phyloP scores from a whole-genome alignment of 2,888 invertebrate genomes.

The Nomada fucata region DNA sequence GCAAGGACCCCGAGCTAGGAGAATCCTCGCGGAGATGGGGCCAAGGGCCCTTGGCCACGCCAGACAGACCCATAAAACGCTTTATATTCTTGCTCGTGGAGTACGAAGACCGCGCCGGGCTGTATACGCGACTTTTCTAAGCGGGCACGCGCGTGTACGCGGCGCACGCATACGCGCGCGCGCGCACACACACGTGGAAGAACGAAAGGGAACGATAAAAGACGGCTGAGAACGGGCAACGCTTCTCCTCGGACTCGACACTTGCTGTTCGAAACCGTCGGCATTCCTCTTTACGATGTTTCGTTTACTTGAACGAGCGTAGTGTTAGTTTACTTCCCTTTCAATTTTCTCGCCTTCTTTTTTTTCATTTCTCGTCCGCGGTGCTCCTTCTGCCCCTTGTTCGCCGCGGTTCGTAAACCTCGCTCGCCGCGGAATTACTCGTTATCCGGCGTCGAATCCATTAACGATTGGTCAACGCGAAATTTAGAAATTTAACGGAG shows the following conservation, averaged over 20 bases:
- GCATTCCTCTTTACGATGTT: too few species aligned
- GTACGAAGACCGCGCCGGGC: conserved; percentile 37
- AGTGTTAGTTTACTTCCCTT: too few species aligned
- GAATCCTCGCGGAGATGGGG: conserved; percentile 43
- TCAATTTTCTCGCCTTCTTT: background rate
- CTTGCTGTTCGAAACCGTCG: background rate
- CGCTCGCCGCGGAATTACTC: too few species aligned
- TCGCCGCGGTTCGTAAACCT: too few species aligned
- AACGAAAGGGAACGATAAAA: conserved; percentile 51
- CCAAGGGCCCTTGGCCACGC: conserved; percentile 58
- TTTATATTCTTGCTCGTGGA: conserved; percentile 67
- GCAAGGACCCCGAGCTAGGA: conserved; percentile 61
- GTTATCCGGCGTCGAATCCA: too few species aligned
- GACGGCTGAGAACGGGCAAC: conserved; percentile 17
- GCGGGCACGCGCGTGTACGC: conserved; percentile 2
- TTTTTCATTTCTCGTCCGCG: too few species aligned
- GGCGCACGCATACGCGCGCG: background rate
- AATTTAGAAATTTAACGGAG: too few species aligned
- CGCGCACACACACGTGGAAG: conserved; percentile 6
- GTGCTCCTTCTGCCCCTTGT: too few species aligned
- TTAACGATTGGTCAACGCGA: too few species aligned
- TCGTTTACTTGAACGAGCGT: too few species aligned
- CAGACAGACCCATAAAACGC: conserved; percentile 72
- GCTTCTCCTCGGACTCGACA: conserved; percentile 1
- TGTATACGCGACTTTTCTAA: conserved; percentile 62